These are phyloP conservation scores for Anser cygnoides DNA, from an alignment of 2,113 vertebrate species.

Conservation along the genomic window DNA sequence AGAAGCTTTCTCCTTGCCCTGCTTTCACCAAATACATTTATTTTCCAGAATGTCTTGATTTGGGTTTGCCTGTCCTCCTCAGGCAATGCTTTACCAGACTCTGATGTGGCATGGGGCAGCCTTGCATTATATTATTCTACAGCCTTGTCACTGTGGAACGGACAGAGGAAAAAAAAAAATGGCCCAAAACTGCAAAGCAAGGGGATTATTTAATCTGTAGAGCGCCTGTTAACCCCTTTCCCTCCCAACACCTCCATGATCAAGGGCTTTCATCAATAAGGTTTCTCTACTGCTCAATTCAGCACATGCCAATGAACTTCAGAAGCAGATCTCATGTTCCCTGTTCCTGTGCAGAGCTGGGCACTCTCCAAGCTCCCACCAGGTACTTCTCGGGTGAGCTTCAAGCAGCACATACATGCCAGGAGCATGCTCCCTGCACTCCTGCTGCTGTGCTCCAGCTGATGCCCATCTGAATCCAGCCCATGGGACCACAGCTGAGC, in stretches of 20 bases:
- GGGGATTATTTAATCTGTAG: neutral
- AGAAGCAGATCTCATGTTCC: neutral
- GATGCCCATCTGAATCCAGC: fast-evolving
- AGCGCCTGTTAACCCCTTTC: neutral
- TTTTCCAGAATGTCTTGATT: neutral
- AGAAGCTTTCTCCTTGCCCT: neutral
- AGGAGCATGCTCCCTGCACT: neutral
- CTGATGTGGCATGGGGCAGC: too few species aligned
- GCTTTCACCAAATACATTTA: neutral
- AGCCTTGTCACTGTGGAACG: too few species aligned
- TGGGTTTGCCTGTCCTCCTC: neutral
- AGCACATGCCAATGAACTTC: neutral
- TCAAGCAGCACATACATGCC: neutral
- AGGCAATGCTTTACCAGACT: neutral
- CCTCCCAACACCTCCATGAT: neutral
- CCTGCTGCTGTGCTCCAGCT: neutral
- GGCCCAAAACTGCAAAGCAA: neutral
- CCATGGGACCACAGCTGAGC: neutral
- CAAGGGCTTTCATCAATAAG: neutral
- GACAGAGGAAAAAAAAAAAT: neutral
- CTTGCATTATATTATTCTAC: too few species aligned
- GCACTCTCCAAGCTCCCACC: neutral
- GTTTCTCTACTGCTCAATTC: neutral
- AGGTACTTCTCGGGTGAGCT: neutral
- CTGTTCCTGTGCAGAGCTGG: neutral